phyloP scores from a whole-genome alignment of 2,797 vertebrate species.

The Aratinga solstitialis region DNA sequence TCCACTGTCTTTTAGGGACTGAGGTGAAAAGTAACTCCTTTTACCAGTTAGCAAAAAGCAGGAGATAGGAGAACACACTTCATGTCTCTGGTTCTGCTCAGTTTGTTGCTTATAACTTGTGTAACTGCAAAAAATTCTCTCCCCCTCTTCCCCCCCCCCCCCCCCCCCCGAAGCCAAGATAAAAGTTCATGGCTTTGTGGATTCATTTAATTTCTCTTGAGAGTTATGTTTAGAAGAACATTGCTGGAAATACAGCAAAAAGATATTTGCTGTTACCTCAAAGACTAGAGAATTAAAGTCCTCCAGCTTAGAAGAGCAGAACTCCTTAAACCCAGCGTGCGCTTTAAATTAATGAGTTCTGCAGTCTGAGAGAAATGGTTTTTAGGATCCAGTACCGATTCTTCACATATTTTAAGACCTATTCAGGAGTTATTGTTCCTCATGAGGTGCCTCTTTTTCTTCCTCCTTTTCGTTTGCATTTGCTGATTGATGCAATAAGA shows the following conservation, averaged over 20 bases:
- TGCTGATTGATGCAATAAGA: not conserved
- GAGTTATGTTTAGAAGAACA: not conserved
- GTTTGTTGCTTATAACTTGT: not conserved
- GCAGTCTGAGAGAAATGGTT: not conserved
- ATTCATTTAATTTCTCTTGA: not conserved
- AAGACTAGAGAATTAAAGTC: not conserved
- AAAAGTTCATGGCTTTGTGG: not conserved
- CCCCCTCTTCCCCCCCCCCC: too few relatives aligned
- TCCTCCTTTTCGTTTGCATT: not conserved
- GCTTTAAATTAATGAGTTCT: fast-evolving
- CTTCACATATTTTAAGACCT: not conserved
- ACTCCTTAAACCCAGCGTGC: not conserved
- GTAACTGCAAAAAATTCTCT: not conserved
- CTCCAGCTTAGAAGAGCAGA: not conserved
- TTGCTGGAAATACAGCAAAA: not conserved
- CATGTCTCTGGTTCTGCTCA: not conserved
- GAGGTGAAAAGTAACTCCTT: not conserved
- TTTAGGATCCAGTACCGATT: not conserved
- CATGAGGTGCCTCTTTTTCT: not conserved
- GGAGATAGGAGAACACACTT: not conserved
- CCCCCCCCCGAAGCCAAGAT: not conserved
- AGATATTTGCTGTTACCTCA: not conserved
- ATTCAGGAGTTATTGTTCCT: not conserved
- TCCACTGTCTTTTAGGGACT: not conserved
- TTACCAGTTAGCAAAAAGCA: not conserved